Evolutionary conservation across 1,140 invertebrate genomes (phyloP).

Genomic region (Tyrophagus putrescentiae): DNA sequence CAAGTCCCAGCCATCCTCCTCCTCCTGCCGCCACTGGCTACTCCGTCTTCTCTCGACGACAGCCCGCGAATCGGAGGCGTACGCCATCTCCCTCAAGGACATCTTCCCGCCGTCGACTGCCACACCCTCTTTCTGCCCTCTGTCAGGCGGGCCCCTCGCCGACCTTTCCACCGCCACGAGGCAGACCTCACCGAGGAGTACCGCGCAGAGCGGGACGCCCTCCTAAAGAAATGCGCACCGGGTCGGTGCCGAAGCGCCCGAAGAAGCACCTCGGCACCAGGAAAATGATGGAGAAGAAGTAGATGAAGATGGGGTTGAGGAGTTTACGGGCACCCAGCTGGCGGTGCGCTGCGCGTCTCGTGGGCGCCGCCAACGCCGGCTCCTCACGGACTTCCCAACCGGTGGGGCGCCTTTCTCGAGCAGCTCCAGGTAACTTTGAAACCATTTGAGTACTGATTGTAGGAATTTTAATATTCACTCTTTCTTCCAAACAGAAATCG

Average conservation of each 20-base stretch:
- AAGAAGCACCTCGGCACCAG: too few relatives aligned
- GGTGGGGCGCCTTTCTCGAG: constrained; percentile 25
- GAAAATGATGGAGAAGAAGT: constrained; percentile 18
- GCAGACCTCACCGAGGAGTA: constrained; percentile 25
- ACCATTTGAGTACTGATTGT: too few relatives aligned
- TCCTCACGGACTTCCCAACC: constrained; percentile 24
- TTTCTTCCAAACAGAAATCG: too few relatives aligned
- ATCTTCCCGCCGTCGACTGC: constrained; percentile 26
- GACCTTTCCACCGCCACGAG: constrained; percentile 25
- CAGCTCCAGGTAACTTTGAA: too few relatives aligned
- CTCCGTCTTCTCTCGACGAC: constrained; percentile 24
- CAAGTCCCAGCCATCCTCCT: too few relatives aligned
- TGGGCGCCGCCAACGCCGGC: constrained; percentile 26
- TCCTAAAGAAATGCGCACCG: constrained; percentile 25
- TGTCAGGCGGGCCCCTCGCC: constrained; percentile 18
- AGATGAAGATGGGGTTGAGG: constrained; percentile 25
- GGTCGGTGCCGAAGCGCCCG: too few relatives aligned
- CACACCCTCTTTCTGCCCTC: constrained; percentile 27
- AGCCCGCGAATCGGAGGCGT: constrained; percentile 24
- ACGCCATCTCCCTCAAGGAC: constrained; percentile 25
- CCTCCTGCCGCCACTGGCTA: constrained; percentile 26
- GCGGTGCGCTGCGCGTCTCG: constrained; percentile 23
- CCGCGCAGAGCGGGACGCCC: constrained; percentile 21
- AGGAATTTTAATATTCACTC: too few relatives aligned
- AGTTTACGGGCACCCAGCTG: constrained; percentile 23